phyloP scores from a whole-genome alignment of 2,797 vertebrate genomes.

The Poecilia wingei region DNA sequence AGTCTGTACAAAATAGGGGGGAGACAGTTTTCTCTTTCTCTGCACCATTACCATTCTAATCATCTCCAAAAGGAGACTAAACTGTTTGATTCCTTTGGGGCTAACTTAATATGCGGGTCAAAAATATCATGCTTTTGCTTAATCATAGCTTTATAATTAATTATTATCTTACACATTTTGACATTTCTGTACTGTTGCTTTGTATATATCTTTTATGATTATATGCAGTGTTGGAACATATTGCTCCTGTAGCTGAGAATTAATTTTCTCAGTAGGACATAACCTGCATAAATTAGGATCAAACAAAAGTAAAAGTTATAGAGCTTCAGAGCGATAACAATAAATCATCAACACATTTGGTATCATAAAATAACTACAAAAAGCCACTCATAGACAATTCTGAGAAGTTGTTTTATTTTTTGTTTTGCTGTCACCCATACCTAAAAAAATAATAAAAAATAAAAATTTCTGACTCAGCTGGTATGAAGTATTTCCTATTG shows the following conservation, averaged over 20 bases:
- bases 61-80: background rate
- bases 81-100: background rate
- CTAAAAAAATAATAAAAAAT: background rate
- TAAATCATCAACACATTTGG: background rate
- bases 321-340: background rate
- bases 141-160: background rate
- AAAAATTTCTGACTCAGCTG: conserved; percentile 42
- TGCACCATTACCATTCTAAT: background rate
- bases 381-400: background rate
- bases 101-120: background rate
- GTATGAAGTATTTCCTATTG: conserved; percentile 51
- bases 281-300: background rate
- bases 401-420: background rate
- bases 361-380: background rate
- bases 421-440: background rate
- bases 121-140: background rate
- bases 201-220: background rate
- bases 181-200: background rate
- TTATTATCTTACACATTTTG: background rate
- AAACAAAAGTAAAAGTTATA: background rate
- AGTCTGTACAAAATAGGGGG: background rate
- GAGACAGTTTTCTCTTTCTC: background rate
- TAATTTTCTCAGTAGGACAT: background rate
- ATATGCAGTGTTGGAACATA: background rate
- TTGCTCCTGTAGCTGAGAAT: background rate